phyloP scores from a whole-genome alignment of 2,888 invertebrate genomes.

The Arctia plantaginis region DNA sequence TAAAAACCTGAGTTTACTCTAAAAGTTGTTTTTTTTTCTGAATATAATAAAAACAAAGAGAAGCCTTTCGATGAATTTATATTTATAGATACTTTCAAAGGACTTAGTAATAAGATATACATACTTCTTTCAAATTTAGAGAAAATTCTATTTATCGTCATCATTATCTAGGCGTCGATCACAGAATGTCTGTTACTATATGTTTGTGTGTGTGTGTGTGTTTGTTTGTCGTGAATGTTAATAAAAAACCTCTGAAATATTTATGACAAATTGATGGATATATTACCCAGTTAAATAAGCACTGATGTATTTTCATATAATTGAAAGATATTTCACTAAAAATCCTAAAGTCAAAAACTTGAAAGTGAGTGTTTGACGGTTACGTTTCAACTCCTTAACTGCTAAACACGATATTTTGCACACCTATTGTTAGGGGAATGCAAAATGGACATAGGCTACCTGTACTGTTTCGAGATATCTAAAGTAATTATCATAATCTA shows the following conservation, averaged over 20 bases:
- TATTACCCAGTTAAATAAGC: no score
- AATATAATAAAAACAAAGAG: neutral
- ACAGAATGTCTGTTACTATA: no score
- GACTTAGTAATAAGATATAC: neutral
- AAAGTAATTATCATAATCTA: neutral
- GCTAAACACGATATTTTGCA: neutral
- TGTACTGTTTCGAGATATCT: neutral
- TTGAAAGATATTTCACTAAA: no score
- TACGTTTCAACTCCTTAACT: neutral
- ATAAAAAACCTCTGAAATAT: no score
- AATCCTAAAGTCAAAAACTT: neutral
- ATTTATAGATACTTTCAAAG: neutral
- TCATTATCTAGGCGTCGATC: no score
- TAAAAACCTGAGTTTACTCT: neutral
- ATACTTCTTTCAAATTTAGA: neutral
- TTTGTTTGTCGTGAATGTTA: no score
- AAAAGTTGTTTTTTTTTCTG: neutral
- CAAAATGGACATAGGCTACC: neutral
- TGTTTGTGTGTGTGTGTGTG: no score
- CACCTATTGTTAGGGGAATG: neutral
- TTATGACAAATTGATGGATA: no score
- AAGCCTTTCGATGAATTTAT: neutral
- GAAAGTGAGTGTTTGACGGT: neutral
- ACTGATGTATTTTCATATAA: no score
- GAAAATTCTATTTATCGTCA: neutral